phyloP scores from a whole-genome alignment of 1,140 invertebrate species.

The Marisa cornuarietis region DNA sequence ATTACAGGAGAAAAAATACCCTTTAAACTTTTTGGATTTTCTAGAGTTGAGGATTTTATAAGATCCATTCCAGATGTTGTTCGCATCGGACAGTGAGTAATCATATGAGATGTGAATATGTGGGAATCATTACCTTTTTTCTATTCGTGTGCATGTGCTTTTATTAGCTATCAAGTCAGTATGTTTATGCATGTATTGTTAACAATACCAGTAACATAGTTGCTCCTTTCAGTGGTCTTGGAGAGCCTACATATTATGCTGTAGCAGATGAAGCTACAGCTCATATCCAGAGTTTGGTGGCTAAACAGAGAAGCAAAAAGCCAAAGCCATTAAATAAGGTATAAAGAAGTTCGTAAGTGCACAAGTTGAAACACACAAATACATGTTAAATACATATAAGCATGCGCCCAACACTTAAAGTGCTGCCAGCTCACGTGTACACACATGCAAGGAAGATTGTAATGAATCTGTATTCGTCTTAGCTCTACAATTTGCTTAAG shows the following conservation, averaged over 20 bases:
- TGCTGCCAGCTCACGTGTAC: not conserved
- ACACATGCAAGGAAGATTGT: conserved; percentile 2
- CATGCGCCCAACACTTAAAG: not conserved
- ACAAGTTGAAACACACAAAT: not conserved
- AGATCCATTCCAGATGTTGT: conserved; percentile 44
- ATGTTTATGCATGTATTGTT: no score
- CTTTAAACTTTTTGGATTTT: conserved; percentile 35
- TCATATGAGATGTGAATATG: no score
- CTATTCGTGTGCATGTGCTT: not conserved
- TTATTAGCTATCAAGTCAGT: no score
- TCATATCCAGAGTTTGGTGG: conserved; percentile 40
- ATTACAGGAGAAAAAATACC: conserved; percentile 36
- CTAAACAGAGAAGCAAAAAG: conserved; percentile 36
- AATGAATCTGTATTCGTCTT: no score
- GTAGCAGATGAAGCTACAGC: conserved; percentile 41
- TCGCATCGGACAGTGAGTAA: conserved; percentile 25
- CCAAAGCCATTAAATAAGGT: conserved; percentile 27
- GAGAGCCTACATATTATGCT: conserved; percentile 33
- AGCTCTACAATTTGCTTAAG: not conserved
- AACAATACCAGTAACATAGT: not conserved
- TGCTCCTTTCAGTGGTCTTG: conserved; percentile 13
- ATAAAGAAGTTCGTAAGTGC: not conserved
- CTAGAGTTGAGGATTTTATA: conserved; percentile 31
- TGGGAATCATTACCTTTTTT: not conserved
- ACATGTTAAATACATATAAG: not conserved